Percentiles rank a stretch among this genome's conserved stretches.
phyloP scores from a whole-genome alignment of 2,797 vertebrate species.

The Cossypha heuglini region DNA sequence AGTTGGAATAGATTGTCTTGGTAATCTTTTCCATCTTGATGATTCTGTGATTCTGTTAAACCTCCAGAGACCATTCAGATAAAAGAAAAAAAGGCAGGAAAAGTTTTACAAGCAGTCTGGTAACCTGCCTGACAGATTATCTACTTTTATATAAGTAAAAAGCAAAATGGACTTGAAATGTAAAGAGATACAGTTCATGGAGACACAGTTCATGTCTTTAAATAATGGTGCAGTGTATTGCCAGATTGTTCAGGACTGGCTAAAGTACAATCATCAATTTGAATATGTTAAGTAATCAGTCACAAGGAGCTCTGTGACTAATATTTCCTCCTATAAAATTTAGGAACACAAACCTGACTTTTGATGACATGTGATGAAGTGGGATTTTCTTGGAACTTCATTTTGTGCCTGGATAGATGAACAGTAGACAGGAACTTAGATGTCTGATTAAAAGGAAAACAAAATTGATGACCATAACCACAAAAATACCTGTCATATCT shows the following conservation, averaged over 20 bases:
- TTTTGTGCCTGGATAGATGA: background rate
- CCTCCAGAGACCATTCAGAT: background rate
- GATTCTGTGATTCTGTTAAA: background rate
- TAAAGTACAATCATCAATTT: background rate
- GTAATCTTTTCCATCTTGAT: background rate
- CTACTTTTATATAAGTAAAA: background rate
- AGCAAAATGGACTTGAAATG: background rate
- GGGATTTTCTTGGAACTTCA: background rate
- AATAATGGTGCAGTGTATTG: background rate
- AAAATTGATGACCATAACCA: background rate
- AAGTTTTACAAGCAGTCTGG: background rate
- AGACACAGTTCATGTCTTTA: background rate
- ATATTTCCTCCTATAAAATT: constrained; percentile 21
- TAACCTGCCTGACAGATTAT: background rate
- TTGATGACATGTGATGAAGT: background rate
- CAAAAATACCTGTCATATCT: background rate
- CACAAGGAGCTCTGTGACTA: constrained; percentile 6
- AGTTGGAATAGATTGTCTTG: background rate
- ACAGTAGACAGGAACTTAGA: constrained; percentile 6
- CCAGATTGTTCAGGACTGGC: background rate
- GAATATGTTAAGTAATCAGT: constrained; percentile 26
- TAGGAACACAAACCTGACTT: background rate
- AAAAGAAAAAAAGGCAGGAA: background rate
- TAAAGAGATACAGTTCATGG: background rate
- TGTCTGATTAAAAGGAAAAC: background rate